Percentiles rank a stretch among this genome's conserved stretches.
These are phyloP conservation scores for Coryphaenoides rupestris DNA, from an alignment of 2,113 vertebrate species.

Conservation along the genomic window DNA sequence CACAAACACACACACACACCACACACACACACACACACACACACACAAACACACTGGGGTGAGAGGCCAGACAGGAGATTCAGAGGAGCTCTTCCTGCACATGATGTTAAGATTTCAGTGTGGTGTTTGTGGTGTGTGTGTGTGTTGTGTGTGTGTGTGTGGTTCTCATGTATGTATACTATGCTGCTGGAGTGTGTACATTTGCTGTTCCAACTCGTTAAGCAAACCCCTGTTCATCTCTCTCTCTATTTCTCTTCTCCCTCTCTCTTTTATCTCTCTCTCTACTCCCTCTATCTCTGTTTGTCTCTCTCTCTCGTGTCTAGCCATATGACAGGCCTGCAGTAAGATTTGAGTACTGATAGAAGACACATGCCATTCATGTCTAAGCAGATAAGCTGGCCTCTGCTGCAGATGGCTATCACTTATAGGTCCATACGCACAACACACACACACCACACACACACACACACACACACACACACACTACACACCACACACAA, in stretches of 20 bases:
- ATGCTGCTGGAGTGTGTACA: constrained; percentile 26
- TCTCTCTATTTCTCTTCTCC: constrained; percentile 30
- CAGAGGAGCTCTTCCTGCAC: constrained; percentile 34
- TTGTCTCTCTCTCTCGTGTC: constrained; percentile 21
- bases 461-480: constrained; percentile 8
- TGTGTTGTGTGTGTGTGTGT: constrained; percentile 37
- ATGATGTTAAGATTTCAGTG: constrained; percentile 54
- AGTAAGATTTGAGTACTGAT: constrained; percentile 69
- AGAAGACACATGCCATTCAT: constrained; percentile 71
- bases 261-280: constrained; percentile 21
- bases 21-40: too few relatives aligned
- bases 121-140: constrained; percentile 38
- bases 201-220: constrained; percentile 54
- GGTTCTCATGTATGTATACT: constrained; percentile 15
- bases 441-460: constrained; percentile 10
- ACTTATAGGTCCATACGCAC: constrained; percentile 66
- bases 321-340: constrained; percentile 60
- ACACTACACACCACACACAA: constrained; percentile 25
- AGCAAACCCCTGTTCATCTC: constrained; percentile 20
- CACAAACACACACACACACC: too few relatives aligned
- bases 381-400: constrained; percentile 71
- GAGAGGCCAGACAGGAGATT: constrained; percentile 40
- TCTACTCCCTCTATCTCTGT: constrained; percentile 4
- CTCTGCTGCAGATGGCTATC: constrained; percentile 72
- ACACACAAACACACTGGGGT: constrained; percentile 29